These are phyloP conservation scores for Syngnathus acus DNA, from an alignment of 2,797 vertebrate species.

Conservation along the genomic window DNA sequence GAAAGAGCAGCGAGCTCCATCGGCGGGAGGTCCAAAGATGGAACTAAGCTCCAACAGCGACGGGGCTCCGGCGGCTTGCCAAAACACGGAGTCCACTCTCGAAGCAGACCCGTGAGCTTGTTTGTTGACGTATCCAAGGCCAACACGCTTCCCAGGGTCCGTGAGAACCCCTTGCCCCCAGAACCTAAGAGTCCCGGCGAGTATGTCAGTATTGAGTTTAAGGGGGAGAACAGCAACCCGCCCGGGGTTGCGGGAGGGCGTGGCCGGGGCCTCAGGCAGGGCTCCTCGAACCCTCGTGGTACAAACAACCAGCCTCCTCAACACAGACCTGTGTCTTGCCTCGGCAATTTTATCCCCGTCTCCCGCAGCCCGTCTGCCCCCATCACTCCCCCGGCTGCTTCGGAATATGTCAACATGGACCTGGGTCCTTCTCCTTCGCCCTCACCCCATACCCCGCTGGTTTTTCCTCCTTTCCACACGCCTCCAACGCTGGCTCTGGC, in stretches of 20 bases:
- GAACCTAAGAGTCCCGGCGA: constrained; percentile 77
- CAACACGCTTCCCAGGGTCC: constrained; percentile 73
- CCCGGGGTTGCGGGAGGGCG: constrained; percentile 25
- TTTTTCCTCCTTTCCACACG: constrained; percentile 65
- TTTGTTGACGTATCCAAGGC: constrained; percentile 77
- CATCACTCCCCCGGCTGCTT: constrained; percentile 47
- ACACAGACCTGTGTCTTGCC: constrained; percentile 59
- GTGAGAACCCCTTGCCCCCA: constrained; percentile 63
- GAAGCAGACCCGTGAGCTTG: constrained; percentile 63
- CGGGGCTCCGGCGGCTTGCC: constrained; percentile 38
- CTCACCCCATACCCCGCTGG: constrained; percentile 59
- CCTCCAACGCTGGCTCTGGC: constrained; percentile 49
- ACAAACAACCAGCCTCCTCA: constrained; percentile 42
- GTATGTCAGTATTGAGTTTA: constrained; percentile 73
- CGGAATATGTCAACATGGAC: constrained; percentile 68
- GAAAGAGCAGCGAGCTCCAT: constrained; percentile 39
- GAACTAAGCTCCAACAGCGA: constrained; percentile 42
- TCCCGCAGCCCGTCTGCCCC: constrained; percentile 57
- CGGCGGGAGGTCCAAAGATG: constrained; percentile 52
- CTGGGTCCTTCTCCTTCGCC: constrained; percentile 65
- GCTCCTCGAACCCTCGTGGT: constrained; percentile 47
- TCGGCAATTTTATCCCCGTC: constrained; percentile 59
- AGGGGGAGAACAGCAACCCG: constrained; percentile 46
- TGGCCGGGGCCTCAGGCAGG: constrained; percentile 44
- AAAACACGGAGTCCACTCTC: constrained; percentile 55